These are phyloP conservation scores for Myotis davidii DNA, from an alignment of 2,113 vertebrate genomes.

Conservation along the genomic window DNA sequence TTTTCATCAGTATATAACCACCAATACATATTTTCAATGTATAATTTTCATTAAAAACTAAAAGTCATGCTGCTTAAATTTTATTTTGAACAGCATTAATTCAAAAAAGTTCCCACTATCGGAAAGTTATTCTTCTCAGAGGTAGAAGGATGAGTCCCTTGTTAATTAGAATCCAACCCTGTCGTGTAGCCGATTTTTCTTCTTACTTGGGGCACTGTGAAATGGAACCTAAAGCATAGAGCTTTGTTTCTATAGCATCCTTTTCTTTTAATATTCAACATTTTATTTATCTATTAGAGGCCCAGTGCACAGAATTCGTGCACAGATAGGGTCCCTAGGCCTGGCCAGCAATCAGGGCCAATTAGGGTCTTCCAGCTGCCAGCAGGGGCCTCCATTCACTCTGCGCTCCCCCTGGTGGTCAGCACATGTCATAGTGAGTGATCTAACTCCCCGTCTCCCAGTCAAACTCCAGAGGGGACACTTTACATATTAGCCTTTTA, in stretches of 20 bases:
- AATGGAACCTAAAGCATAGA: rapidly evolving
- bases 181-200: neutral
- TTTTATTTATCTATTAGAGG: neutral
- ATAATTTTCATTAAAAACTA: neutral
- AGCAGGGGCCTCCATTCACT: too few relatives aligned
- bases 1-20: neutral
- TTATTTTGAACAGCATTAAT: neutral
- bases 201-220: neutral
- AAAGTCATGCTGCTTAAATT: neutral
- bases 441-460: too few relatives aligned
- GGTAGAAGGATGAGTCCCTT: neutral
- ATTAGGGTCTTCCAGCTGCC: too few relatives aligned
- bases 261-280: neutral
- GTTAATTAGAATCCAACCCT: neutral
- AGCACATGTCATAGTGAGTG: too few relatives aligned
- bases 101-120: neutral
- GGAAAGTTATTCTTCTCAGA: neutral
- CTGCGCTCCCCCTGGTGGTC: too few relatives aligned
- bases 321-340: too few relatives aligned
- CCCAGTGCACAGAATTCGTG: too few relatives aligned
- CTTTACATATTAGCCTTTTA: too few relatives aligned
- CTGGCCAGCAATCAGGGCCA: too few relatives aligned
- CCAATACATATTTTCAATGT: neutral
- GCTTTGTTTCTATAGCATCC: neutral
- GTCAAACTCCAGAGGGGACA: too few relatives aligned